Evolutionary conservation across 2,113 vertebrate species (phyloP), one percentile per base, ranked within the genome.

Genomic region (Numenius arquata): DNA sequence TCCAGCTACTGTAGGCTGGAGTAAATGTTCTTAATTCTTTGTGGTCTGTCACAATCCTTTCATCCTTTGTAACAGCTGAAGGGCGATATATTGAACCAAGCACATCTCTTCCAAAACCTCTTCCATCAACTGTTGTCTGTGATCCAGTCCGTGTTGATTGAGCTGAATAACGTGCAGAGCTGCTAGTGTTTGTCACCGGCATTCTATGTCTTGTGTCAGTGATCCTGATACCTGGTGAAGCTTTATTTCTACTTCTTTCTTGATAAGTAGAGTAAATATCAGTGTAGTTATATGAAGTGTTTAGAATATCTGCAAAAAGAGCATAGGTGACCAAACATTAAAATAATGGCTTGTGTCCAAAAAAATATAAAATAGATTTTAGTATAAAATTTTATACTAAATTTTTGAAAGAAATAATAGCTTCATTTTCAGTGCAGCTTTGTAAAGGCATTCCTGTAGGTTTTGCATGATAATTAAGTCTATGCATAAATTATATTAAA

Each of bases 231-330:
- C 85, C 68, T 41, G 97, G 96, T 43, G 95, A 96, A 61, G 95
- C 92, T 94, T 97, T 98, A 77, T 84, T 97, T 89, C 97, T 95
- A 50, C 98, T 98, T 88, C 98, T 98, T 93, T 98, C 98, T 92
- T 95, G 95, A 12, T 97, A 94, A 53, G 96, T 62, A 70, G 98
- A 97, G 55, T 95, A 93, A 98, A 90, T 97, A 96, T 96, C 97
- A 74, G 95, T 96, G 65, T 98, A 98, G 13, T 96, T 96, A 81
- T 98, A 98, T 27, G 96, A 75, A 43, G 97, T 95, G 82, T 97
- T 97, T 97, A 98, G 97, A 95, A 98, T 97, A 94, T 99, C 99
- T 99, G 97, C 55, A 84, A 92, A 83, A 95, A 96, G 41, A 63
- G 56, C 91, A 61, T 59, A 97, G 45, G 91, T 4, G 11, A 66